Conservation (phyloP, 2,113 vertebrate genomes). For the Pogona vitticeps region DNA sequence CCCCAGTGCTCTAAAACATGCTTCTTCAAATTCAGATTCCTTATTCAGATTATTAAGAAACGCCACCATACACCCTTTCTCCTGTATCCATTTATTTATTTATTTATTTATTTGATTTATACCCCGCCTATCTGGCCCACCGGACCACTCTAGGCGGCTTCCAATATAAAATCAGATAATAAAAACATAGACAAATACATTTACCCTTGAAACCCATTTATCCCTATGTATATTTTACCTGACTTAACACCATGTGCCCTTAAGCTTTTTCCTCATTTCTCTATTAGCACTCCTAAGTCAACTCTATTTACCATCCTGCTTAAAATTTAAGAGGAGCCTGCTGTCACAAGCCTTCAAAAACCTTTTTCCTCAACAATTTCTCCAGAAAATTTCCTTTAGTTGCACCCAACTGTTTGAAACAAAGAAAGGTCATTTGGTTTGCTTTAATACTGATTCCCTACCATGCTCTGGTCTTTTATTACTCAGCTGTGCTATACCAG, state of each 20-base stretch:
- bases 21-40: not conserved
- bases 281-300: slow-evolving; percentile 15
- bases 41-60: not conserved
- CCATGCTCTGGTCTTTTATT: slow-evolving; percentile 49
- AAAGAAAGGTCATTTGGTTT: slow-evolving; percentile 51
- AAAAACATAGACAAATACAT: too few relatives aligned
- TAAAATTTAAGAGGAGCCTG: slow-evolving; percentile 43
- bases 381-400: slow-evolving; percentile 59
- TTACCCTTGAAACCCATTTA: not conserved
- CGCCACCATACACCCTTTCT: not conserved
- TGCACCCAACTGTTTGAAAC: slow-evolving; percentile 62
- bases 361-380: slow-evolving; percentile 58
- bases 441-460: slow-evolving; percentile 62
- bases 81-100: not conserved
- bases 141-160: too few relatives aligned
- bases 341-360: slow-evolving; percentile 67
- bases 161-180: too few relatives aligned
- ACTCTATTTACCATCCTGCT: slow-evolving; percentile 1
- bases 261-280: slow-evolving; percentile 10
- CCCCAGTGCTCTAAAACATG: not conserved
- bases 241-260: not conserved
- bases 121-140: too few relatives aligned
- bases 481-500: slow-evolving; percentile 50
- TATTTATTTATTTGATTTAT: too few relatives aligned
- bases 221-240: not conserved